Evolutionary conservation across 1,140 invertebrate species (phyloP).

Genomic region (Zaprionus africanus): DNA sequence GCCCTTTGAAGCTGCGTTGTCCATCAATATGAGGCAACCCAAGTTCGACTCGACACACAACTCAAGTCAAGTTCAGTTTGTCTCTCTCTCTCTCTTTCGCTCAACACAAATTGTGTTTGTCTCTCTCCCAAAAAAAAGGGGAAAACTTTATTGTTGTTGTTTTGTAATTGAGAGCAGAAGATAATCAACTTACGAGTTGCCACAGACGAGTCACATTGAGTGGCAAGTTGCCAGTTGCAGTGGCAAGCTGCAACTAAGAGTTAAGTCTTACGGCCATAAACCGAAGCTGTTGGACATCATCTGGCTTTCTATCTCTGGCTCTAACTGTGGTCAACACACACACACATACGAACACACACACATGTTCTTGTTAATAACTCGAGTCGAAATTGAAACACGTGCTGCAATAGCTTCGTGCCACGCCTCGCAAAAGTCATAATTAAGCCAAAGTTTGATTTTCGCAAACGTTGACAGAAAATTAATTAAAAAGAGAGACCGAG

Average conservation of each 20-base stretch:
- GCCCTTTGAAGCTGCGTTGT: constrained; percentile 34
- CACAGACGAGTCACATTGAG: not conserved
- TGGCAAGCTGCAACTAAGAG: constrained; percentile 11
- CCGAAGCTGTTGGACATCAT: constrained; percentile 11
- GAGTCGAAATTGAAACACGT: constrained; percentile 42
- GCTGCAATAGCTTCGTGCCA: constrained; percentile 5
- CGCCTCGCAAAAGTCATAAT: constrained; percentile 53
- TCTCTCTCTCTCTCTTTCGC: not conserved
- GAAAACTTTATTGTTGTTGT: constrained; percentile 28
- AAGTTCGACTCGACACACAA: not conserved
- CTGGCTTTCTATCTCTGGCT: constrained; percentile 16
- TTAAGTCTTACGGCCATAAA: constrained; percentile 28
- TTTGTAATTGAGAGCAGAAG: constrained; percentile 45
- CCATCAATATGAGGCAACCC: constrained; percentile 20
- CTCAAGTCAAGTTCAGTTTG: not conserved
- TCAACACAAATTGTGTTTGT: constrained; percentile 43
- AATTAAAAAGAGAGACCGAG: constrained; percentile 64
- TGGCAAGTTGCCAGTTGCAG: constrained; percentile 17
- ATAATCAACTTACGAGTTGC: constrained; percentile 48
- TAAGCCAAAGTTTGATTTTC: constrained; percentile 58
- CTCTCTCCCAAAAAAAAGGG: not conserved
- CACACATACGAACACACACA: no score
- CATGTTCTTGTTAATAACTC: constrained; percentile 65
- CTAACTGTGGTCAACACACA: no score
- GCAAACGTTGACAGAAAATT: constrained; percentile 79